Base-by-base conservation (phyloP, 2,113 vertebrate genomes). In the Progne subis region DNA sequence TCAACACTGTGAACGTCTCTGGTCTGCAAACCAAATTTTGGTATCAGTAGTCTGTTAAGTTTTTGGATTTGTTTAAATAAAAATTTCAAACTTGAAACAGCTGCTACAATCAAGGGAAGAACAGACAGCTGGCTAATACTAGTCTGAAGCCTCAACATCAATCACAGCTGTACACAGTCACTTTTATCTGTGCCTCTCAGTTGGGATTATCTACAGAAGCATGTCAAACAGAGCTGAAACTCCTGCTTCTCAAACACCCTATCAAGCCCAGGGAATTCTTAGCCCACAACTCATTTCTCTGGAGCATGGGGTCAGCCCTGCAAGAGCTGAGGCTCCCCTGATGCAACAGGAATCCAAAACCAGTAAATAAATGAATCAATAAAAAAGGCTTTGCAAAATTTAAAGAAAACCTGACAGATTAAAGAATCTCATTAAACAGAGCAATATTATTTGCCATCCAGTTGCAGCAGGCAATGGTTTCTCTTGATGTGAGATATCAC, bases 101-200 rank as follows among this genome's bases (percentile, higher is more conserved):
- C 41, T 13, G 2, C n/a, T 82, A 43, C 31, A 68, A 44, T 50
- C 43, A 68, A 32, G 31, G n/a, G 52, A 86, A 20, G 56, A 88
- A 41, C 29, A 77, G 56, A 44, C 43, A 81, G 52, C 50, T 82
- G 34, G 71, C 63, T 41, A 67, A 70, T 55, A 52, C 26, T 68
- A 1, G 31, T 55, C 56, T 49, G 5, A 92, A 83, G 53, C 31
- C 34, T 20, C 49, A 90, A 47, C 43, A 56, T 83, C 79, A 91
- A 86, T 78, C 72, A 67, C 47, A 78, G 72, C 28, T 82, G 63
- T 65, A 90, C 49, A 68, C 1, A 49, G 67, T 53, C 57, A 85
- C 67, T 88, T 92, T 87, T 53, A 92, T 90, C 90, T 80, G 44
- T 72, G 75, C 67, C 70, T 91, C 53, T 79, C 24, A 90, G 55